Evolutionary conservation across 1,140 invertebrate genomes (phyloP), one percentile per base, ranked within the genome.

Genomic region (Ladona fulva): DNA sequence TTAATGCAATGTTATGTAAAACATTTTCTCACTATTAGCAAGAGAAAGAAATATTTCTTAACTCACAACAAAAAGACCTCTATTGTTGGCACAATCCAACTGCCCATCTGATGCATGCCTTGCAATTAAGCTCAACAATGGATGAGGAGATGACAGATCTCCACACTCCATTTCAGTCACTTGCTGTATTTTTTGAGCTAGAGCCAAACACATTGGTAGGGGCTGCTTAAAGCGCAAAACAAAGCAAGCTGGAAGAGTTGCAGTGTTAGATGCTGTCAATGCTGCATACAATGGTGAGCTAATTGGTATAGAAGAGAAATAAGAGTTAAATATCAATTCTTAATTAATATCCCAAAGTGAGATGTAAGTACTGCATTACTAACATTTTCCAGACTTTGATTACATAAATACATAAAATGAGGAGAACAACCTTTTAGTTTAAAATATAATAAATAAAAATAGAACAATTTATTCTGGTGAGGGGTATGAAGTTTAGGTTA

Each of bases 181-280:
- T 87, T 86, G 90, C 83, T 91, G 88, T 82, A 95, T 93, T 81
- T 89, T 87, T 79, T 90, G 87, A n/a, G 95, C 86, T 25, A 95
- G 84, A 73, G 91, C 89, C 42, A 90, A 84, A 82, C 94, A 94
- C 76, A 98, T 90, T 8, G 96, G 94, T 86, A 97, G 91, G 0
- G 95, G 93, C 82, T 95, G 92, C 29, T 92, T 92, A 19, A 99
- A 86, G 79, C 93, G 93, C 24, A 99, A 86, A 0, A 95, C 93
- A 87, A 97, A 98, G 83, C 92, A 94, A 0, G 96, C 96, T 0
- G 96, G 95, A 81, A 99, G 86, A 82, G 92, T 90, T 52, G 92
- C 92, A 80, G 94, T 97, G 86, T 98, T 99, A 78, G 91, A 89
- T 74, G 91, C 89, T 74, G 89, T 94, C 29, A 97, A 85, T 16